Evolutionary conservation across 2,113 vertebrate genomes (phyloP).

Genomic region (Talpa occidentalis): DNA sequence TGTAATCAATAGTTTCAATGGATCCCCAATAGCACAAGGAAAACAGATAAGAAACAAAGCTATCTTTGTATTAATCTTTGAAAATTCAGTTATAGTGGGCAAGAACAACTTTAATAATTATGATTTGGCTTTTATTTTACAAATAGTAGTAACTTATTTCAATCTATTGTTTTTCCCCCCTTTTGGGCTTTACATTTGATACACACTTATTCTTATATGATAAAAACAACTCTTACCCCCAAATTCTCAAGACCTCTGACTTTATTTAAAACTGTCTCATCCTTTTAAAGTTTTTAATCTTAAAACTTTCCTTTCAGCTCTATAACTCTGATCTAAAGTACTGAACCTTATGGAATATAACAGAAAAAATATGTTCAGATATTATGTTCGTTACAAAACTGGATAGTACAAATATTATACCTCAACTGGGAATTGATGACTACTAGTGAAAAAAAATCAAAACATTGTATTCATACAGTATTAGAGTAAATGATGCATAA

Average conservation of each 20-base stretch:
- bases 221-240: not conserved
- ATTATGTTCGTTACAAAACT: constrained; percentile 75
- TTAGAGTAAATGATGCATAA: constrained; percentile 78
- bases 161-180: not conserved
- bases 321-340: not conserved
- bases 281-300: constrained; percentile 69
- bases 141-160: constrained; percentile 17
- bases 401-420: constrained; percentile 76
- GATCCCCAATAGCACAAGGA: not conserved
- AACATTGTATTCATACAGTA: constrained; percentile 46
- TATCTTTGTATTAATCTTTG: constrained; percentile 23
- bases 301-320: constrained; percentile 72
- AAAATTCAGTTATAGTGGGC: constrained; percentile 8
- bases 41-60: constrained; percentile 43
- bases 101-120: constrained; percentile 34
- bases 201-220: not conserved
- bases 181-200: not conserved
- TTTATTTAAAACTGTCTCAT: constrained; percentile 53
- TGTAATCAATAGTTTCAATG: constrained; percentile 11
- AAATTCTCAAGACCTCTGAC: not conserved
- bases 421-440: constrained; percentile 69
- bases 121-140: not conserved
- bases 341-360: constrained; percentile 46
- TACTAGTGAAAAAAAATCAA: not conserved
- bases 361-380: constrained; percentile 70